Evolutionary conservation across 2,113 vertebrate species (phyloP), one percentile per base, ranked within the genome.

Genomic region (Bos taurus): DNA sequence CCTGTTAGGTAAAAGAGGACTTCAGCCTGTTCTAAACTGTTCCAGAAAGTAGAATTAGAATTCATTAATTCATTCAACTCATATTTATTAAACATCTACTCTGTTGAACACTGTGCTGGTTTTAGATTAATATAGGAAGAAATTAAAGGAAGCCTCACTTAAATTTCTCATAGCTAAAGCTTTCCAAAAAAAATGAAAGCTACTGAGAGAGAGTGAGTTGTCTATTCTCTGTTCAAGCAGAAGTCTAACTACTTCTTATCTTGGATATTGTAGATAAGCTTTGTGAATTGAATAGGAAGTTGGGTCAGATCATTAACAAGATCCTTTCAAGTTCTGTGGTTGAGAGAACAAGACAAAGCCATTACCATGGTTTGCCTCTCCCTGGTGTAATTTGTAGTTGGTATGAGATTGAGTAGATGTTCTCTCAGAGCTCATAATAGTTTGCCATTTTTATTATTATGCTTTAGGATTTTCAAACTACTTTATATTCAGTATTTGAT

Each of bases 41-140:
- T 87, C 33, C 54, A 91, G 56, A 94, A 96, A 91, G 33, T 88
- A 87, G 71, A 96, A 78, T 92, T 86, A 77, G 43, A 94, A 64
- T 92, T 85, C 10, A 87, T 67, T 59, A 60, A 88, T 85, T 83
- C 26, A 60, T 78, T 94, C 15, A 74, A 25, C 19, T 91, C 33
- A 54, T 40, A 71, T 92, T 82, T 95, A 87, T 94, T 46, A 57
- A 91, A 84, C 14, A 40, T 54, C n/a, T 83, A 84, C 15, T 91
- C 17, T 85, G 5, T n/a, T 11, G 16, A 74, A 30, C 36, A 48
- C 28, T 54, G 56, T 50, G 6, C 74, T 67, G 17, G 57, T 88
- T 91, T 56, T 83, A 80, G 33, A 83, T 74, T 84, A 60, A 92
- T 71, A 92, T 40, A 93, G 60, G 78, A 90, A 84, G n/a, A 88